A percentile compares a stretch with the other conserved stretches of the same genome.
Conservation (phyloP, 2,888 invertebrate genomes). For the Euphydryas editha region DNA sequence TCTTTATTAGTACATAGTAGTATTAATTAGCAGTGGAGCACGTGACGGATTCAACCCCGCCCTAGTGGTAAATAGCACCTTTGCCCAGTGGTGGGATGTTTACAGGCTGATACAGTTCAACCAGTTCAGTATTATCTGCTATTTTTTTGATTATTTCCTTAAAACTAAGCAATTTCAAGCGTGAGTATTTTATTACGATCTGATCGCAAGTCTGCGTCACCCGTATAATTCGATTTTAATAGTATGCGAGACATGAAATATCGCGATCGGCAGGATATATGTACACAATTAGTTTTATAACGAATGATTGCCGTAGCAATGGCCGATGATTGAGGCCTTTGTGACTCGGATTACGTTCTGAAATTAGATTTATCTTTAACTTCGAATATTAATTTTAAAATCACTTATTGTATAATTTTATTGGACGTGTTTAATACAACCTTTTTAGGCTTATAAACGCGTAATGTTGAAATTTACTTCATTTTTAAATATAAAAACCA, state of each 20-base stretch:
- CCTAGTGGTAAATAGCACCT: too few species aligned
- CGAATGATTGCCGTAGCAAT: constrained; percentile 67
- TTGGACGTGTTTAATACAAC: not conserved
- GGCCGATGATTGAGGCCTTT: constrained; percentile 57
- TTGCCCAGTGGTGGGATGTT: too few species aligned
- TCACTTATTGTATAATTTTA: not conserved
- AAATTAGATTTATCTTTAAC: constrained; percentile 17
- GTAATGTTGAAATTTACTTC: too few species aligned
- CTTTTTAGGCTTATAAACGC: too few species aligned
- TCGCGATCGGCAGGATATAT: constrained; percentile 58
- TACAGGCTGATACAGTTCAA: too few species aligned
- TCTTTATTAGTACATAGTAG: too few species aligned
- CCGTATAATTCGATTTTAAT: constrained; percentile 75
- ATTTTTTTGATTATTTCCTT: too few species aligned
- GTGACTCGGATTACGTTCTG: constrained; percentile 29
- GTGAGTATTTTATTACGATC: not conserved
- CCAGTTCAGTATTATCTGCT: too few species aligned
- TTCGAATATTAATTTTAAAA: not conserved
- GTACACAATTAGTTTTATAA: constrained; percentile 67
- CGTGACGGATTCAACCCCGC: too few species aligned
- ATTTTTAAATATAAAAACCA: too few species aligned
- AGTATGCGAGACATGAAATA: constrained; percentile 61
- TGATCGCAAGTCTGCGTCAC: constrained; percentile 19
- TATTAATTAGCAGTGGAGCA: too few species aligned
- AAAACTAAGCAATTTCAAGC: too few species aligned